These are phyloP conservation scores for Macrosoma leucophasiata DNA, from an alignment of 2,888 invertebrate species.

Conservation along the genomic window DNA sequence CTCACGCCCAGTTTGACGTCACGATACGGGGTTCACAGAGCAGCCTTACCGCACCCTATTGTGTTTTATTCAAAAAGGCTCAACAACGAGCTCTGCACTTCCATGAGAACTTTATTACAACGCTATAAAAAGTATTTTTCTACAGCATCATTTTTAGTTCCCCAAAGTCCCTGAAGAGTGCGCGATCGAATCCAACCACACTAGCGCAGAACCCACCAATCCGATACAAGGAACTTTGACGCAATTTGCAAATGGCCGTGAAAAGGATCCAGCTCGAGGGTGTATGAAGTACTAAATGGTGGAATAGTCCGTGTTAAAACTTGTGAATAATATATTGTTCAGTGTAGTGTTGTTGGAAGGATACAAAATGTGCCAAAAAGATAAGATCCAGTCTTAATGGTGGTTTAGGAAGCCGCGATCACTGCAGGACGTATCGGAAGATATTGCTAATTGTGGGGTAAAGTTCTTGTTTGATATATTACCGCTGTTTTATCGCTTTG, in stretches of 20 bases:
- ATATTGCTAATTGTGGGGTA: conserved; percentile 72
- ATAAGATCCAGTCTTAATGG: conserved; percentile 71
- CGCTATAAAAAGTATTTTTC: conserved; percentile 28
- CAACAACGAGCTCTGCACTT: conserved; percentile 28
- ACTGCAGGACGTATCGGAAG: conserved; percentile 64
- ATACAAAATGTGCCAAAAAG: conserved; percentile 74
- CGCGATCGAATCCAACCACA: conserved; percentile 42
- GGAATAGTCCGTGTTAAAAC: conserved; percentile 62
- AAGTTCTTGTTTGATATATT: conserved; percentile 51
- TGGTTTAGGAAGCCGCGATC: conserved; percentile 64
- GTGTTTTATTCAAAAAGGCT: conserved; percentile 33
- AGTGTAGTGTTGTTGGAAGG: conserved; percentile 63
- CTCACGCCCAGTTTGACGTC: conserved; percentile 77
- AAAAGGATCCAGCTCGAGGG: conserved; percentile 68
- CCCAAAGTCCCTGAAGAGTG: conserved; percentile 39
- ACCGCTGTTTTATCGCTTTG: conserved; percentile 28
- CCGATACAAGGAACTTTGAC: conserved; percentile 67
- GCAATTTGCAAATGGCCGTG: conserved; percentile 77
- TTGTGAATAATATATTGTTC: conserved; percentile 55
- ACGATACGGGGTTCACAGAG: conserved; percentile 66
- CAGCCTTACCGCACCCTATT: conserved; percentile 69
- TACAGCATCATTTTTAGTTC: conserved; percentile 33
- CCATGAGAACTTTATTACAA: conserved; percentile 17
- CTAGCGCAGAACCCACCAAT: conserved; percentile 66
- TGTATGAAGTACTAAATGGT: conserved; percentile 69